Percentiles rank a stretch among this genome's conserved stretches.
These are phyloP conservation scores for Mobula hypostoma DNA, from an alignment of 2,113 vertebrate genomes.

Conservation along the genomic window DNA sequence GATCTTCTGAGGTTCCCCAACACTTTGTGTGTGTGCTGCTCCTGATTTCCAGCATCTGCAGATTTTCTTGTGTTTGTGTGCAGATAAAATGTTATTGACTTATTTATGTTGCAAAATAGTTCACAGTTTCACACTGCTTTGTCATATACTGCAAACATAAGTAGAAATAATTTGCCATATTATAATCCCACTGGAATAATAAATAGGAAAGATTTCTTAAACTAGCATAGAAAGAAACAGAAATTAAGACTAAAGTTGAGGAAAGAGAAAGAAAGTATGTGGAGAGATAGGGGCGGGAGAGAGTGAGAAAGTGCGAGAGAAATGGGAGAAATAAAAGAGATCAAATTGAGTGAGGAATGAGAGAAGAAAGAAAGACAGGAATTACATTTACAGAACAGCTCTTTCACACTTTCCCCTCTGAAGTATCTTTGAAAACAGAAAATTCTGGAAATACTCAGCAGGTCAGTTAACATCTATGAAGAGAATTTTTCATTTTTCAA, in stretches of 20 bases:
- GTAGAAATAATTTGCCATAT: background rate
- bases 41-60: too few relatives aligned
- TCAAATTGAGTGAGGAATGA: too few relatives aligned
- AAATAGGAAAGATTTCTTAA: background rate
- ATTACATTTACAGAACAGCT: background rate
- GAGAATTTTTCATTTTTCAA: too few relatives aligned
- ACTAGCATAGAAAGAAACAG: background rate
- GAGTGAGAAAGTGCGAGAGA: too few relatives aligned
- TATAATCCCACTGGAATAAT: background rate
- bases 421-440: background rate
- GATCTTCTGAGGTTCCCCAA: too few relatives aligned
- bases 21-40: too few relatives aligned
- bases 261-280: too few relatives aligned
- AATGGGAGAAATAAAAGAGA: too few relatives aligned
- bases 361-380: background rate
- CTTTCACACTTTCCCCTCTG: background rate
- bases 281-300: too few relatives aligned
- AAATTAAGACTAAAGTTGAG: too few relatives aligned
- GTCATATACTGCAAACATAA: background rate
- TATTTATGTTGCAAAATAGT: background rate
- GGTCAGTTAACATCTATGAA: background rate
- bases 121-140: background rate
- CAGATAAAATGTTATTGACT: background rate
- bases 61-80: background rate
- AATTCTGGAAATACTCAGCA: background rate